phyloP scores from a whole-genome alignment of 2,113 vertebrate genomes.

The Misgurnus anguillicaudatus region DNA sequence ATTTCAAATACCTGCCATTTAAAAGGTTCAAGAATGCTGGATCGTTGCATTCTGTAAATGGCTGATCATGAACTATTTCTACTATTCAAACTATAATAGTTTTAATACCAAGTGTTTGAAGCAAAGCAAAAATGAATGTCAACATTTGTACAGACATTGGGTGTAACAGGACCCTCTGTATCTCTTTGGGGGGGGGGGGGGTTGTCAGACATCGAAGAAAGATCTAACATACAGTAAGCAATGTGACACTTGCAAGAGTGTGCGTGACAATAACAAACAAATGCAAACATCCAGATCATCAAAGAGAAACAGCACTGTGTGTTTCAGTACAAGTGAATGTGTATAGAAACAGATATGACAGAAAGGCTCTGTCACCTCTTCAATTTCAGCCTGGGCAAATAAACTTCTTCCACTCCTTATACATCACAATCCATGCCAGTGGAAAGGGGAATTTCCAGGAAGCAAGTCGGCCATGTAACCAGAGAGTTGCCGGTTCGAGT shows the following conservation, averaged over 20 bases:
- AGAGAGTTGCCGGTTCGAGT: too few relatives aligned
- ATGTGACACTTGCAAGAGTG: neutral
- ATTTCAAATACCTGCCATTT: too few relatives aligned
- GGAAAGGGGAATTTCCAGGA: conserved; percentile 40
- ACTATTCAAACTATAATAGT: conserved; percentile 9
- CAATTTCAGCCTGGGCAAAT: neutral
- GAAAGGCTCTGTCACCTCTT: neutral
- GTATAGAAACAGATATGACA: conserved; percentile 3
- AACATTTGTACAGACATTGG: conserved; percentile 11
- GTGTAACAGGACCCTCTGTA: neutral
- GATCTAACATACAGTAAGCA: neutral
- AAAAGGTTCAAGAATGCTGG: neutral
- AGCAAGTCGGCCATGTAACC: neutral
- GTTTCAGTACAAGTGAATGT: neutral
- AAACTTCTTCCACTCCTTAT: conserved; percentile 31
- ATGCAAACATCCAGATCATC: neutral
- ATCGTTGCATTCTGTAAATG: neutral
- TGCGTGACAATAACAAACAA: neutral
- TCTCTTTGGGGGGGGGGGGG: neutral
- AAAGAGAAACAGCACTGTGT: neutral
- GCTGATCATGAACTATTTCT: conserved; percentile 14
- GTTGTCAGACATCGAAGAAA: conserved; percentile 2
- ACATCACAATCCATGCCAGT: neutral
- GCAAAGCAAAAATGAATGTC: conserved; percentile 23
- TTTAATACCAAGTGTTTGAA: conserved; percentile 5